A percentile compares a stretch with the other conserved stretches of the same genome.
These are phyloP conservation scores for Vireo griseus DNA, from an alignment of 2,797 vertebrate genomes.

Conservation along the genomic window DNA sequence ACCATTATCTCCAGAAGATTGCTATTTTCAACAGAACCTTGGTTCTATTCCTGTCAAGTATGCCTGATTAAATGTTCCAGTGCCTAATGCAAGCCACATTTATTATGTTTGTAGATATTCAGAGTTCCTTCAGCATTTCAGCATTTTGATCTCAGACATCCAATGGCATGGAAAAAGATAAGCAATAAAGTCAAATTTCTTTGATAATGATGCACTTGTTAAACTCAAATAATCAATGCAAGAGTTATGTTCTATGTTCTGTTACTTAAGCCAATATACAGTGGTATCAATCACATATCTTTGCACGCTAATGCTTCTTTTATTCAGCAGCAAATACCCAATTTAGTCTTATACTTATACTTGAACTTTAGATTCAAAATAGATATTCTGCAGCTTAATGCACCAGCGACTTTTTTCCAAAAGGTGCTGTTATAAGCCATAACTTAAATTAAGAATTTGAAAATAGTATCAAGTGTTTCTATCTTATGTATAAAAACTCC, in stretches of 20 bases:
- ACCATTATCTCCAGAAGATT: slow-evolving; percentile 1
- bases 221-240: neutral
- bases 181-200: neutral
- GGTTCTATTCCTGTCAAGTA: neutral
- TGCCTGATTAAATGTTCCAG: neutral
- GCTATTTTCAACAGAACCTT: neutral
- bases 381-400: neutral
- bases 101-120: neutral
- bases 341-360: neutral
- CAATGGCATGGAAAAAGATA: neutral
- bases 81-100: neutral
- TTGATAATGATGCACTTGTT: neutral
- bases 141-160: neutral
- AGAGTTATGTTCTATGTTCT: neutral
- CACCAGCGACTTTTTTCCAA: neutral
- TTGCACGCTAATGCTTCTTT: neutral
- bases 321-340: neutral
- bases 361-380: neutral
- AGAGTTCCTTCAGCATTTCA: neutral
- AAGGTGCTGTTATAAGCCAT: neutral
- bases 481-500: neutral
- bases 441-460: neutral
- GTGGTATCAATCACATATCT: neutral
- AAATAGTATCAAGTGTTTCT: neutral
- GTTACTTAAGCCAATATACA: neutral